A percentile compares a stretch with the other conserved stretches of the same genome.
These are phyloP conservation scores for Heliconius hewitsoni DNA, from an alignment of 1,140 invertebrate species.

Conservation along the genomic window DNA sequence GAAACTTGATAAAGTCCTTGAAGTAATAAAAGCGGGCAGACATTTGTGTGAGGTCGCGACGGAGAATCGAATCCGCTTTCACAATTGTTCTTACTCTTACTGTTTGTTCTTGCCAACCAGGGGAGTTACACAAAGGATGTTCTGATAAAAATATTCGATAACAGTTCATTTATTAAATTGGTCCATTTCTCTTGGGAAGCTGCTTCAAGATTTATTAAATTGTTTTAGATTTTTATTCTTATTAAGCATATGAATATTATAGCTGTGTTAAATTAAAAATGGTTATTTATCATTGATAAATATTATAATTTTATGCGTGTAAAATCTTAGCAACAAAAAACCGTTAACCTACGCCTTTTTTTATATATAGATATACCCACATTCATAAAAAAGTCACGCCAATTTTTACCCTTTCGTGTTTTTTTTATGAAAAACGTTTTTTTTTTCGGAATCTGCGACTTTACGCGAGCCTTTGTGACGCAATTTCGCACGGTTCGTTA, in stretches of 20 bases:
- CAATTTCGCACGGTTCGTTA: conserved; percentile 78
- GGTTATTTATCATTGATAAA: not conserved
- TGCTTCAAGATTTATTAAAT: conserved; percentile 27
- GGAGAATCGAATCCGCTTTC: conserved; percentile 52
- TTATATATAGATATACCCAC: not conserved
- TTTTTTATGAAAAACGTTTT: conserved; percentile 47
- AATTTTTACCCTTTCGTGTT: conserved; percentile 60
- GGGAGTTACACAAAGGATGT: conserved; percentile 55
- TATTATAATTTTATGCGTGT: conserved; percentile 21
- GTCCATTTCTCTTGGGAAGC: conserved; percentile 43
- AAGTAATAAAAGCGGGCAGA: conserved; percentile 70
- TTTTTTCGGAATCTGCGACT: conserved; percentile 46
- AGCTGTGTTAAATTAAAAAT: not conserved
- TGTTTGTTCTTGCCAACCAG: conserved; percentile 36
- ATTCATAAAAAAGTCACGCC: not conserved
- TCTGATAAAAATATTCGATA: conserved; percentile 62
- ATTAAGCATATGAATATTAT: not conserved
- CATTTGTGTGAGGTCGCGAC: conserved; percentile 57
- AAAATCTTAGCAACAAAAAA: conserved; percentile 30
- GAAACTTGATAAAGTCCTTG: conserved; percentile 63
- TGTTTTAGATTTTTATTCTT: not conserved
- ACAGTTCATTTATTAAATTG: conserved; percentile 55
- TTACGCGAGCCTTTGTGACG: conserved; percentile 47
- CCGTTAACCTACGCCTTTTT: conserved; percentile 38
- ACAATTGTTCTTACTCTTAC: conserved; percentile 62